Percentiles rank a stretch among this genome's conserved stretches.
Evolutionary conservation across 53 echinoderm and acorn worm species (phyloP).

Genomic region (Henricia sp.): DNA sequence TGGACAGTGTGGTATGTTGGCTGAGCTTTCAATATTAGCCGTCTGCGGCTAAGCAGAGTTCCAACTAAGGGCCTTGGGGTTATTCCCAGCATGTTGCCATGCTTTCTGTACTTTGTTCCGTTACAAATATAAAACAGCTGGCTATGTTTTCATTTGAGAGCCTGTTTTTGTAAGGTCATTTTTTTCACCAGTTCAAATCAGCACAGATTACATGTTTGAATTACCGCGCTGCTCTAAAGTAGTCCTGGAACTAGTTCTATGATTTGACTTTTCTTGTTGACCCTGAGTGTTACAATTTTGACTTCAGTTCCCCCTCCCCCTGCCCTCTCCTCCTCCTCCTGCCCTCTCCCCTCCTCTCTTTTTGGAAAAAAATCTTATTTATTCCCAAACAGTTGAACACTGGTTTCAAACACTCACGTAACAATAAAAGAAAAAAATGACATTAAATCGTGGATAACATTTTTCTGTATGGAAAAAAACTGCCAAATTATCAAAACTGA

Average conservation of each 20-base stretch:
- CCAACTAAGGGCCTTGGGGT: conserved; percentile 9
- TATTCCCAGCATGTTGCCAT: conserved; percentile 22
- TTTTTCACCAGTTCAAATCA: not conserved
- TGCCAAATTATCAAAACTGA: too few relatives aligned
- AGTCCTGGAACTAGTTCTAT: too few relatives aligned
- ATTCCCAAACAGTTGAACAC: too few relatives aligned
- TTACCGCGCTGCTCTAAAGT: too few relatives aligned
- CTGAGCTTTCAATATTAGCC: conserved; percentile 4
- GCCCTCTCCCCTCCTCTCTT: not conserved
- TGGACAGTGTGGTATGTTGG: conserved; percentile 40
- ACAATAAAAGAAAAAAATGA: too few relatives aligned
- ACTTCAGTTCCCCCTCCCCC: not conserved
- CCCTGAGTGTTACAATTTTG: not conserved
- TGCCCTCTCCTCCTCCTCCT: not conserved
- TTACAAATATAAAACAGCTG: conserved; percentile 51
- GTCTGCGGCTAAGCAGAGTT: not conserved
- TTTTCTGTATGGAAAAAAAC: too few relatives aligned
- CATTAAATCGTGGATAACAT: too few relatives aligned
- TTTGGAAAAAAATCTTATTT: not conserved
- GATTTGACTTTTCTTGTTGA: not conserved
- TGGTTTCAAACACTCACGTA: too few relatives aligned
- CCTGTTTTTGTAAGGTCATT: conserved; percentile 50
- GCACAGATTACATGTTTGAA: not conserved
- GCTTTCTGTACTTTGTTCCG: conserved; percentile 32
- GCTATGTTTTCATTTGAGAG: conserved; percentile 22